Evolutionary conservation across 2,797 vertebrate species (phyloP).

Genomic region (Sebastes minor): DNA sequence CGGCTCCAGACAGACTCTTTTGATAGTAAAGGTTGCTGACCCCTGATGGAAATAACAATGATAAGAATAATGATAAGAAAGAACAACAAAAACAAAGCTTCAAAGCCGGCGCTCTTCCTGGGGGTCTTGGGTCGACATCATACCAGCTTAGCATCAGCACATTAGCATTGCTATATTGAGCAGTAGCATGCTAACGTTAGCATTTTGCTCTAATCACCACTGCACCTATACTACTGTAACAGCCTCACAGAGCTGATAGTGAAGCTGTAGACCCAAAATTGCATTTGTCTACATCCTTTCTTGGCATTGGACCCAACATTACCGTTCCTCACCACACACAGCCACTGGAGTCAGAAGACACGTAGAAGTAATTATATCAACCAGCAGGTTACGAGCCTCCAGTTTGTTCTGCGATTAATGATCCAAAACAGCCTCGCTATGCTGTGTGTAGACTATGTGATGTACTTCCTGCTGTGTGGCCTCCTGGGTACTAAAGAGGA

Average conservation of each 20-base stretch:
- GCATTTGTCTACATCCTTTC: neutral
- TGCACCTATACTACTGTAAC: neutral
- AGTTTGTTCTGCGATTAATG: neutral
- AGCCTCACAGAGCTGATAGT: neutral
- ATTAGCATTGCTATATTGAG: neutral
- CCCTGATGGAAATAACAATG: no score
- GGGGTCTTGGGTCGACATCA: no score
- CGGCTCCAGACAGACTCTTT: no score
- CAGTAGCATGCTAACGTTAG: neutral
- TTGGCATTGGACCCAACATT: neutral
- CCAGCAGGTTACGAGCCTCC: neutral
- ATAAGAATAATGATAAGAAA: no score
- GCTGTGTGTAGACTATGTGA: neutral
- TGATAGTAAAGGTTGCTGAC: no score
- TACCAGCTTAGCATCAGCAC: no score
- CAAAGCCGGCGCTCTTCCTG: no score
- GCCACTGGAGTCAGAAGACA: neutral
- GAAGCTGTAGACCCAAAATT: neutral
- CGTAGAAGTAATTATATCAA: neutral
- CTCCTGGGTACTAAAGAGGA: neutral
- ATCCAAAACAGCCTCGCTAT: neutral
- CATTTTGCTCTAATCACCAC: neutral
- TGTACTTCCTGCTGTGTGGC: neutral
- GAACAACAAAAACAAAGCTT: no score
- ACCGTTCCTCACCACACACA: neutral